A percentile compares a stretch with the other conserved stretches of the same genome.
Conservation (phyloP, 2,113 vertebrate genomes). For the Opisthocomus hoazin region DNA sequence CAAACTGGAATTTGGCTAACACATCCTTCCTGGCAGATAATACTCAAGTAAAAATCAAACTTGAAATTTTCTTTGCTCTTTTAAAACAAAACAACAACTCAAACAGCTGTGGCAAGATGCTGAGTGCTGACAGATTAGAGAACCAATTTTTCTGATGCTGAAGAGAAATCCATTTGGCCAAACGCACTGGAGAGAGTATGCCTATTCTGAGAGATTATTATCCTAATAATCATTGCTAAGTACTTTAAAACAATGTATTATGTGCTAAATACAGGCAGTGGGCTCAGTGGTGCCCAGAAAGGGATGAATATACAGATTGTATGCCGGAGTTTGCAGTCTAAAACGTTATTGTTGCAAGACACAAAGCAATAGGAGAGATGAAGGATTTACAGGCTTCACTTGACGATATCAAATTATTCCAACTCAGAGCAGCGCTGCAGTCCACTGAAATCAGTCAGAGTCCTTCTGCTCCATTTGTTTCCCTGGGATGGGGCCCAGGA, state of each 20-base stretch:
- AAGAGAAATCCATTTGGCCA: not conserved
- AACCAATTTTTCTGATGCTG: not conserved
- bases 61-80: not conserved
- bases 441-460: not conserved
- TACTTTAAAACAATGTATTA: not conserved
- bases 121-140: not conserved
- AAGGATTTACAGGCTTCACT: not conserved
- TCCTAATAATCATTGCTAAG: not conserved
- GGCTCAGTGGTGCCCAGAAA: not conserved
- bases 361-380: not conserved
- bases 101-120: not conserved
- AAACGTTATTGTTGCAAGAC: not conserved
- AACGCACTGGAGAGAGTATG: not conserved
- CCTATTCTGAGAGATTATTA: not conserved
- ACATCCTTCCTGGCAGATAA: not conserved
- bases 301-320: not conserved
- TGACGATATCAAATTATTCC: not conserved
- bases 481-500: not conserved
- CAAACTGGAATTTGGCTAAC: not conserved
- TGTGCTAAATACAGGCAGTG: not conserved
- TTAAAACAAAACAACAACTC: too few relatives aligned
- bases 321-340: not conserved
- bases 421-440: not conserved
- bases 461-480: fast-evolving
- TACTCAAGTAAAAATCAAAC: not conserved